These are phyloP conservation scores for Polypterus senegalus DNA, from an alignment of 2,113 vertebrate genomes.

Conservation along the genomic window DNA sequence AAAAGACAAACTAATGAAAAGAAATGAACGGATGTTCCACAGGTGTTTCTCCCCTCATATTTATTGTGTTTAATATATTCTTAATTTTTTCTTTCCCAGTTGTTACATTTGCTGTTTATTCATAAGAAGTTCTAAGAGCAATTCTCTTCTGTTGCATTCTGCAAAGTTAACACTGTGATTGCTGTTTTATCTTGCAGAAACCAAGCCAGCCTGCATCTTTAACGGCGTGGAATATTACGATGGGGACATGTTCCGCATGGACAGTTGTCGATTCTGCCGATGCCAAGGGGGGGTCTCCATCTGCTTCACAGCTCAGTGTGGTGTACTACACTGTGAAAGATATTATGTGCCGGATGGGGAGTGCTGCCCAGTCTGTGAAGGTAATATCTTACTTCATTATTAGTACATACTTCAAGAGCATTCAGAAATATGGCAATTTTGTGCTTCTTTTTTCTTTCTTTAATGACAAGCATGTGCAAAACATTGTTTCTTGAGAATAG, in stretches of 20 bases:
- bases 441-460: too few relatives aligned
- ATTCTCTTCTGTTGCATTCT: too few relatives aligned
- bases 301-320: slow-evolving; percentile 75
- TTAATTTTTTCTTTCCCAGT: too few relatives aligned
- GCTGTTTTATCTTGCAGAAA: slow-evolving; percentile 46
- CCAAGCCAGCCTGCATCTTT: slow-evolving; percentile 68
- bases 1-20: too few relatives aligned
- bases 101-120: too few relatives aligned
- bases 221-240: slow-evolving; percentile 67
- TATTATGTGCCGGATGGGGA: slow-evolving; percentile 76
- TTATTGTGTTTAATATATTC: too few relatives aligned
- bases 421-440: not conserved
- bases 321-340: slow-evolving; percentile 64
- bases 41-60: too few relatives aligned
- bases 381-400: slow-evolving; percentile 29
- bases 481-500: too few relatives aligned
- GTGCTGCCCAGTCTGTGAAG: slow-evolving; percentile 81
- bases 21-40: too few relatives aligned
- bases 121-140: too few relatives aligned
- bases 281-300: slow-evolving; percentile 76
- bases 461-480: too few relatives aligned
- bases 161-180: not conserved
- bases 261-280: slow-evolving; percentile 71
- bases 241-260: slow-evolving; percentile 78
- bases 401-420: not conserved